Evolutionary conservation across 2,888 invertebrate species (phyloP).

Genomic region (Ischnus inquisitorius): DNA sequence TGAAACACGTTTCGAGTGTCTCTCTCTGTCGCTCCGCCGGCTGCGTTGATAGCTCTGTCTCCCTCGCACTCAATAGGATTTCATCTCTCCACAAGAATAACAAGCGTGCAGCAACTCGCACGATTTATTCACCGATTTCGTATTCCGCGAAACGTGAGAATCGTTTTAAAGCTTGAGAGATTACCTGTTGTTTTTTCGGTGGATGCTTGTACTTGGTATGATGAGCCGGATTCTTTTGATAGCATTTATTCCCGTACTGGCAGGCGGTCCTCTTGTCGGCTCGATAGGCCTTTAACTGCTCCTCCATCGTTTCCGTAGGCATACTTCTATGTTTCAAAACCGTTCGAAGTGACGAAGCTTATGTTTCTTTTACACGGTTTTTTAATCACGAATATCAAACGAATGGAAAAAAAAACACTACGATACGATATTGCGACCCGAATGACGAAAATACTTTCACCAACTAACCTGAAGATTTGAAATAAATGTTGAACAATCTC

Average conservation of each 20-base stretch:
- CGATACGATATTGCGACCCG: neutral
- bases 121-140: too few species aligned
- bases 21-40: too few species aligned
- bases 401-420: neutral
- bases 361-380: too few species aligned
- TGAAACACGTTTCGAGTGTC: too few species aligned
- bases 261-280: constrained; percentile 88
- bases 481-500: too few species aligned
- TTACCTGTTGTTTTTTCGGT: constrained; percentile 81
- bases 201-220: constrained; percentile 92
- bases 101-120: too few species aligned
- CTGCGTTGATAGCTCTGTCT: too few species aligned
- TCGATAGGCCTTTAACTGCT: constrained; percentile 70
- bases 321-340: constrained; percentile 20
- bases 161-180: constrained; percentile 50
- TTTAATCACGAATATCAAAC: neutral
- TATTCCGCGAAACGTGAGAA: neutral
- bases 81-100: too few species aligned
- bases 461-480: too few species aligned
- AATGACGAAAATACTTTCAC: neutral
- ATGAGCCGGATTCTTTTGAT: constrained; percentile 93
- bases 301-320: constrained; percentile 57
- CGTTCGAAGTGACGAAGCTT: constrained; percentile 3
- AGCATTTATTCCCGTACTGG: constrained; percentile 93
- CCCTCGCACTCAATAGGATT: too few species aligned